Evolutionary conservation across 1,140 invertebrate species (phyloP), one percentile per base, ranked within the genome.

Genomic region (Zaprionus kolodkinae): DNA sequence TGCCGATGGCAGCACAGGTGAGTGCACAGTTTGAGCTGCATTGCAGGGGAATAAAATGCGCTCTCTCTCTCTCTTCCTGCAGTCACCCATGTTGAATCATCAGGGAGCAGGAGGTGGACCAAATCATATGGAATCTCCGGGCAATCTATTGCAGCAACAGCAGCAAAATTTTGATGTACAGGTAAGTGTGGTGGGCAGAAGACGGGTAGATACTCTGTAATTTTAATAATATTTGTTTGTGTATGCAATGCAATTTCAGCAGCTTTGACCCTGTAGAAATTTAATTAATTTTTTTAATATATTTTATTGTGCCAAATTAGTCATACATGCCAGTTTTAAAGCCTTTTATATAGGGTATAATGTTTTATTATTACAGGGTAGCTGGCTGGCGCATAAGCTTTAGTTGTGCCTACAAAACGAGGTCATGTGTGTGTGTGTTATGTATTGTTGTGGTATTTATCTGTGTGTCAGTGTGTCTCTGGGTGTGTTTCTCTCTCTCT

Each of bases 131-230:
- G 92, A 93, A 91, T 93, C 92, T 74, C 78, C 92, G 33, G 90
- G 88, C 56, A 92, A 92, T 88, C 76, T 93, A 21, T 78, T 93
- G 73, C 92, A 75, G 73, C 92, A 93, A 62, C 91, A 92, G 50
- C 92, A 82, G 52, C 88, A 91, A 77, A 92, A 91, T 85, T 93
- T 79, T 84, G 92, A 93, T 92, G 92, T 92, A 89, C 92, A 92
- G 92, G 92, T 92, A 63, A 92, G 91, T 87, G 57, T 5, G 13
- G 36, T 45, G 36, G 13, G n/a, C n/a, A 0, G 40, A 43, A 0
- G 40, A 43, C 17, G 17, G 4, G 4, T 4, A 11, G 10, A 50
- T 50, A 50, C 45, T 17, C 17, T 50, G 15, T 50, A 50, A 13
- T 11, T 13, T 11, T 38, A 11, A 11, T 11, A 13, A 7, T 3